Base-by-base conservation (phyloP, 1,140 invertebrate species). In the Choristoneura fumiferana region DNA sequence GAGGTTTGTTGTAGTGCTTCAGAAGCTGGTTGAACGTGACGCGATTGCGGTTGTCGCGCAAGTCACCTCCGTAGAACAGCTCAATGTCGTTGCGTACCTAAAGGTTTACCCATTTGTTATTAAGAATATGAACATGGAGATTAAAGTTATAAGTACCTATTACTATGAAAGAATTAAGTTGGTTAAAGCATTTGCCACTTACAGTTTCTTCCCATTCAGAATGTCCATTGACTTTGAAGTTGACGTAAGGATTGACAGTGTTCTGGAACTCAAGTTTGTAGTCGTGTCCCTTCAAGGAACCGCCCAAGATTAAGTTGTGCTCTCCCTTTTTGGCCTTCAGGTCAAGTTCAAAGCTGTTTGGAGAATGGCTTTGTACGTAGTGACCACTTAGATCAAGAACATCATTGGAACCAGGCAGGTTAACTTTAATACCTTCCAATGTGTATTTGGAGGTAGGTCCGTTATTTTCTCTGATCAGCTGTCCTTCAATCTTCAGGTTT, bases 41-140 rank as follows among this genome's bases (percentile, higher is more conserved):
- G 1, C 91, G 87, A 54, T 92, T 91, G 1, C 81, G 69, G 45
- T 91, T 85, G 6, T 91, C 92, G 8, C 91, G 90, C 5, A 92
- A 83, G 76, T 94, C 93, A 0, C 85, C 71, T 6, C 94, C 93
- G 69, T 94, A 93, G 14, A 91, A 81, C 4, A 95, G 63, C 9
- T 91, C 81, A 0, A 94, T 67, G 39, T 90, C 84, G 35, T 91
- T 92, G 36, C 91, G 89, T 33, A 82, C 57, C 88, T 91, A 60
- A 58, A 71, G 61, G 52, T 66, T 62, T 53, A 18, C n/a, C n/a
- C n/a, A n/a, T n/a, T n/a, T n/a, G n/a, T n/a, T n/a, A n/a, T n/a
- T n/a, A n/a, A n/a, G n/a, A n/a, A n/a, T n/a, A n/a, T n/a, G n/a
- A n/a, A n/a, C n/a, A n/a, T n/a, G n/a, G n/a, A n/a, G n/a, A n/a